Evolutionary conservation across 2,888 invertebrate genomes (phyloP), one percentile per base, ranked within the genome.

Genomic region (Lasioglossum leucozonium): DNA sequence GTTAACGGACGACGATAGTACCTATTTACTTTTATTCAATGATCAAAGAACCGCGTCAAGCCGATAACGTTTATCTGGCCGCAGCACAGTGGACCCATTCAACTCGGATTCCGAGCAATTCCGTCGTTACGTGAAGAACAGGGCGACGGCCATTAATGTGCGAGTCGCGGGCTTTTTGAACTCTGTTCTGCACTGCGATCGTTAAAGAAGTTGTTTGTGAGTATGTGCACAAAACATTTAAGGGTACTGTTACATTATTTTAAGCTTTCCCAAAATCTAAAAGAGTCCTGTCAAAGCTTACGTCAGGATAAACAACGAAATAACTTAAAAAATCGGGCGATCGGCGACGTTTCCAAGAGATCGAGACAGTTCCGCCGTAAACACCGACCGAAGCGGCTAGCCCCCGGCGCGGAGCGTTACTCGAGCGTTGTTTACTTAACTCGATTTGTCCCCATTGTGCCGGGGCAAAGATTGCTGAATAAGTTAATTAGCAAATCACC

Each of bases 21-120:
- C 81, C 87, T 87, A 89, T 89, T 89, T 89, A 83, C 82, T 85
- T 82, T 90, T 86, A 90, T 90, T 89, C 84, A 75, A 81, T 75
- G 90, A 89, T 90, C 91, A 89, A 88, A 89, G 88, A 90, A 83
- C 76, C 84, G 87, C 86, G 86, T 88, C 87, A 83, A 82, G 34
- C 75, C 82, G 90, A 89, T 90, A 90, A 90, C 79, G 78, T 82
- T 88, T 90, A 90, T 90, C 90, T 86, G 55, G 62, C 47, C 42
- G 37, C 72, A 76, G 37, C 85, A 90, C 90, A 90, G 88, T 89
- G 79, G 79, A 55, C 22, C 86, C 82, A 89, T 90, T 90, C 87
- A 90, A 65, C 58, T 65, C 42, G 51, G 51, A 62, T 85, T 79
- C 72, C 74, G 55, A 83, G 86, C 84, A 75, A 86, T 81, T 84